Evolutionary conservation across 2,888 invertebrate genomes (phyloP).

Genomic region (Aromia moschata): DNA sequence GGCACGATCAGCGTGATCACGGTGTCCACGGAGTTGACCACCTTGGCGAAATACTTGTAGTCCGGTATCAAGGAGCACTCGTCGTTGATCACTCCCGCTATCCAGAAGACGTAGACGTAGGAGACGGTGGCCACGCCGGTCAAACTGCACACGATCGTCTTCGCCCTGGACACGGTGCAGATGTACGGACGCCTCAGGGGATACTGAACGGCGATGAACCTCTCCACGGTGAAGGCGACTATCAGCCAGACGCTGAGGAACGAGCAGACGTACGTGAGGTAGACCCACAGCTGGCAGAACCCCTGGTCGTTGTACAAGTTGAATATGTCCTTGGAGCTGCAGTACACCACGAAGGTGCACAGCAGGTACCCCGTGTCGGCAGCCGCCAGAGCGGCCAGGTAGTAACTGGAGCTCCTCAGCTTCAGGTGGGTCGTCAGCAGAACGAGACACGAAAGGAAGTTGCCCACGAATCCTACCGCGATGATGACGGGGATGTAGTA

Average conservation of each 20-base stretch:
- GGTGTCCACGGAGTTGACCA: slow-evolving; percentile 70
- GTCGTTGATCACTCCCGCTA: slow-evolving; percentile 57
- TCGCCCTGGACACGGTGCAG: slow-evolving; percentile 70
- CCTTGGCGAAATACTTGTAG: slow-evolving; percentile 65
- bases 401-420: slow-evolving; percentile 71
- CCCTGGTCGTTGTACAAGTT: slow-evolving; percentile 66
- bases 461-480: slow-evolving; percentile 69
- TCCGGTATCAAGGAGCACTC: slow-evolving; percentile 65
- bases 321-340: slow-evolving; percentile 64
- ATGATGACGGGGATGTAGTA: slow-evolving; percentile 71
- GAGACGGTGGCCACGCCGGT: slow-evolving; percentile 56
- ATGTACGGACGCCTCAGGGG: slow-evolving; percentile 69
- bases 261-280: slow-evolving; percentile 63
- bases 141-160: slow-evolving; percentile 64
- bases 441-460: slow-evolving; percentile 69
- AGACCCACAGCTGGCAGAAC: slow-evolving; percentile 64
- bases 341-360: slow-evolving; percentile 66
- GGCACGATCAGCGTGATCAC: slow-evolving; percentile 71
- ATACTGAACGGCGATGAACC: slow-evolving; percentile 74
- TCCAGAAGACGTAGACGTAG: slow-evolving; percentile 54
- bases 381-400: slow-evolving; percentile 69
- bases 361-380: slow-evolving; percentile 70
- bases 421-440: slow-evolving; percentile 70
- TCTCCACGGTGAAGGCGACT: slow-evolving; percentile 75
- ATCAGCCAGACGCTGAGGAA: slow-evolving; percentile 75